These are phyloP conservation scores for Solen grandis DNA, from an alignment of 1,140 invertebrate species.

Conservation along the genomic window DNA sequence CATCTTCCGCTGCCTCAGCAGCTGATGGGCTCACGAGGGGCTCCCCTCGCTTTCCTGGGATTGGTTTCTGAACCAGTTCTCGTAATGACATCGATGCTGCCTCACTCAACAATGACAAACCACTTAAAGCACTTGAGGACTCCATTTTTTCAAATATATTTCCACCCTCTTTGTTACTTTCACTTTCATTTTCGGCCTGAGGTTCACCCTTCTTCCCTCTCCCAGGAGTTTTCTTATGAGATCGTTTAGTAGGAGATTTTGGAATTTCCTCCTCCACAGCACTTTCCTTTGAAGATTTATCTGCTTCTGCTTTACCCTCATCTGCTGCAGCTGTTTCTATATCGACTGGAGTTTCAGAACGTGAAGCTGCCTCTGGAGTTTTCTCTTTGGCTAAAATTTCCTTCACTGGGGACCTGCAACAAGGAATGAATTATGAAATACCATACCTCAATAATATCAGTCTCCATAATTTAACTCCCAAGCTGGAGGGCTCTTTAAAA, in stretches of 20 bases:
- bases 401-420: constrained; percentile 8
- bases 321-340: constrained; percentile 32
- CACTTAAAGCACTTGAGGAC: constrained; percentile 20
- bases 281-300: constrained; percentile 13
- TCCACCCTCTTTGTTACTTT: neutral
- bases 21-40: neutral
- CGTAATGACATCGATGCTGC: constrained; percentile 43
- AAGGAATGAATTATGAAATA: too few relatives aligned
- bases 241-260: constrained; percentile 17
- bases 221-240: constrained; percentile 20
- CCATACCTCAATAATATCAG: too few relatives aligned
- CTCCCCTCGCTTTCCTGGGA: too few relatives aligned
- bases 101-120: constrained; percentile 53
- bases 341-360: constrained; percentile 29
- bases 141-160: constrained; percentile 40
- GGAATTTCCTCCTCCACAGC: neutral
- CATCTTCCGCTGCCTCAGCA: neutral
- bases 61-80: constrained; percentile 38
- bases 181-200: neutral
- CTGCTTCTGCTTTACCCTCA: constrained; percentile 18
- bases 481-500: too few relatives aligned
- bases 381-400: neutral
- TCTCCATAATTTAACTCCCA: too few relatives aligned
- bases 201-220: constrained; percentile 12
- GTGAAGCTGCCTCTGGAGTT: neutral